Base-by-base conservation (phyloP, 2,113 vertebrate genomes). In the Xiphias gladius region DNA sequence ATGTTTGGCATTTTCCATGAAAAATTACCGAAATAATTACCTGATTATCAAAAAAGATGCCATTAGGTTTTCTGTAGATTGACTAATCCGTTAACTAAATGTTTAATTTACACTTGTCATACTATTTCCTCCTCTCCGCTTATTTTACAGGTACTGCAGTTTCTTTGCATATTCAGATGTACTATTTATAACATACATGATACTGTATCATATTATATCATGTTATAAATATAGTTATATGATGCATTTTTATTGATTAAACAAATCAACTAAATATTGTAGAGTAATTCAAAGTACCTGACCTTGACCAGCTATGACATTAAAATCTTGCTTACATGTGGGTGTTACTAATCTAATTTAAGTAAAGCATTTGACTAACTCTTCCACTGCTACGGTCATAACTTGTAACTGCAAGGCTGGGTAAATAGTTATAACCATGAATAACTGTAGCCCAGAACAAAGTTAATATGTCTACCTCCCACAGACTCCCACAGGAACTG, bases 341-440 rank as follows among this genome's bases (percentile, higher is more conserved):
- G 5, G 13, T 26, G 4, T 26, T 14, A 7, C 14, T 26, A 50
- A 10, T 65, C 62, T 62, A 35, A 14, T 28, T 6, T 32, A 32
- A 63, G 43, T 55, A 28, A 62, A 55, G 2, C 32, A 73, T 64
- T 65, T 80, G 37, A 55, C 9, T 43, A 30, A 1, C 16, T 65
- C 14, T 9, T 43, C 20, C 12, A 17, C 26, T n/a, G 22, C 22
- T 46, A 9, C 5, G 61, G 14, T 43, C 35, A 54, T 14, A 63
- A 14, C 19, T 26, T 28, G 13, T 79, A 54, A 61, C 12, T 62
- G 26, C 17, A 39, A 5, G 35, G 69, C n/a, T 63, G 37, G 30
- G 63, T 30, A 73, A 83, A 63, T 74, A 58, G 8, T 82, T 37
- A 69, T 55, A 12, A 75, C 39, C 17, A 65, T 72, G 24, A 77